Base-by-base conservation (phyloP, 2,113 vertebrate genomes). In the Cochlearius cochlearius region DNA sequence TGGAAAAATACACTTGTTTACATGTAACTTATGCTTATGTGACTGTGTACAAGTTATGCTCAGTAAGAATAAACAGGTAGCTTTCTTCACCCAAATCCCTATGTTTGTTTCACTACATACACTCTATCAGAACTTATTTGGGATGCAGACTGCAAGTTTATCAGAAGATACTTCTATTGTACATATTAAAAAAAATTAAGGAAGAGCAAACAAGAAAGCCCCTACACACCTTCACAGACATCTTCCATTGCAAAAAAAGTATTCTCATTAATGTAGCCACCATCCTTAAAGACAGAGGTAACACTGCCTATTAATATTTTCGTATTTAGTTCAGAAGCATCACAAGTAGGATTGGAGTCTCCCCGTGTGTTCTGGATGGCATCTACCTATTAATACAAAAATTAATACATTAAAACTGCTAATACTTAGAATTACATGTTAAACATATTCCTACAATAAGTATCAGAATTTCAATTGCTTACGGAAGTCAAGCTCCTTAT, bases 261-360 rank as follows among this genome's bases (percentile, higher is more conserved):
- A 20, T 98, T 99, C 93, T 98, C 96, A 87, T 98, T 99, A 90
- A 99, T 99, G 92, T 98, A 98, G 71, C 99, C 99, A 16, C 98
- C 97, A 11, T 97, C 81, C 64, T 97, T 94, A 69, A 96, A 96
- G 60, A 98, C 92, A 17, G 98, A 99, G 3, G 99, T 99, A 94
- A 99, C 96, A 13, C 63, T 99, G 92, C 99, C 99, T 58, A 99
- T 98, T 90, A 99, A 96, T 43, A 98, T 97, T 29, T 97, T 98
- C 69, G 97, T 97, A 67, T 97, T 94, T 25, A 53, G 26, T n/a
- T 98, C 98, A 19, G 88, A 66, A 49, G 79, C 71, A 52, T 97
- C 96, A 9, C 86, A 25, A 26, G 83, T 76, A 38, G 53, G 45
- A 72, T 30, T 94, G 30, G 68, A 97, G 9, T 97, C 96, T 56